Base-by-base conservation (phyloP, 2,113 vertebrate genomes). In the Xerus inauris region DNA sequence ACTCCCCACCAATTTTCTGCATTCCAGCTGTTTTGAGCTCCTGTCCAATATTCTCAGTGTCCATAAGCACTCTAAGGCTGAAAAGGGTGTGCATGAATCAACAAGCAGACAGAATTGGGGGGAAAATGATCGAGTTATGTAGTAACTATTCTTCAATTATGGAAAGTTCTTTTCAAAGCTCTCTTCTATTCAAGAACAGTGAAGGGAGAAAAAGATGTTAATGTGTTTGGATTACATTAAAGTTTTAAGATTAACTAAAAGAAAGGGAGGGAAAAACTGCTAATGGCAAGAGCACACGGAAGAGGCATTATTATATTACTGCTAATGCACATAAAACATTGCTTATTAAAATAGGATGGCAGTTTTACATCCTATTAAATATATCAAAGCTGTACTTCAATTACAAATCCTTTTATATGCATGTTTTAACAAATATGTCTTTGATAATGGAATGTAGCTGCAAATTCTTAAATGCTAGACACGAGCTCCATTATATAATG, bases 311-410 rank as follows among this genome's bases (percentile, higher is more conserved):
- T 98, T 98, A 92, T 96, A 98, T 98, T 98, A 98, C 95, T 97
- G 97, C 92, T 98, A 98, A 98, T 98, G 98, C 97, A 98, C 96
- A 97, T 98, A 98, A 98, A 98, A 96, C 98, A 98, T 98, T 96
- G 97, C 96, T 97, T 98, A 97, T 98, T 98, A 98, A 98, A 98
- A 98, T 98, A 87, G 87, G 96, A 97, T 98, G 97, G 95, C 98
- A 98, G 98, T 98, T 99, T 98, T 98, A 98, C 97, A 98, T 98
- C 97, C 97, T 98, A 98, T 98, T 99, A 98, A 98, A 98, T 98
- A 98, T 98, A 98, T 98, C 98, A 99, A 98, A 98, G 98, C 97
- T 95, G 92, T 98, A 93, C 97, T 98, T 98, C 98, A 98, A 98
- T 98, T 98, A 98, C 98, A 98, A 98, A 98, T 90, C 98, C 97